Percentiles rank a stretch among this genome's conserved stretches.
These are phyloP conservation scores for Chloroceryle inda DNA, from an alignment of 2,797 vertebrate species.

Conservation along the genomic window DNA sequence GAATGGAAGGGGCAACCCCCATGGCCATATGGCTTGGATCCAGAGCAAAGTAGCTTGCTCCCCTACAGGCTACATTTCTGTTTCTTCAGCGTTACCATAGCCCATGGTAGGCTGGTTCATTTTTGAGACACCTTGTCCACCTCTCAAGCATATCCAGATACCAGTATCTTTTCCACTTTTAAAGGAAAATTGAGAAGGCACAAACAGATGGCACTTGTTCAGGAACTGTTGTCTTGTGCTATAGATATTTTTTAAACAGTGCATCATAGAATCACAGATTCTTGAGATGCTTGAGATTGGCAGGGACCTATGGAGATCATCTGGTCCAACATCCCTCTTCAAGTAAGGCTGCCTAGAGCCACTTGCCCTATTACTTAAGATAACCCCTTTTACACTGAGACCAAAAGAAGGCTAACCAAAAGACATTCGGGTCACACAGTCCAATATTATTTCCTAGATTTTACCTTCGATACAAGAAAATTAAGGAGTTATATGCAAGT, in stretches of 20 bases:
- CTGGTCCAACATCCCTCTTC: rapidly evolving
- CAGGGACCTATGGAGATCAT: neutral
- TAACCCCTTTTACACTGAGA: neutral
- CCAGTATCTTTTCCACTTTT: neutral
- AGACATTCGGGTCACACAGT: neutral
- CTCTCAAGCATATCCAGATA: neutral
- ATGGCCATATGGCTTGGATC: neutral
- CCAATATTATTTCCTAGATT: neutral
- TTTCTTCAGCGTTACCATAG: neutral
- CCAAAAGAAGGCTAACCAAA: neutral
- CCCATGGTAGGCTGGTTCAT: neutral
- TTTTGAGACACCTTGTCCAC: neutral
- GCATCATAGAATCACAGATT: neutral
- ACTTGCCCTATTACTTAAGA: neutral
- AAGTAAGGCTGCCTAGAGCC: neutral
- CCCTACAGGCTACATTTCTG: neutral
- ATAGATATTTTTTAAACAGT: neutral
- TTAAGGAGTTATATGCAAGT: neutral
- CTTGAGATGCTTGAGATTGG: neutral
- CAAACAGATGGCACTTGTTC: neutral
- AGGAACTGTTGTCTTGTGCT: neutral
- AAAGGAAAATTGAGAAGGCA: neutral
- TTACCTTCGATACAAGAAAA: neutral
- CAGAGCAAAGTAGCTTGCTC: neutral
- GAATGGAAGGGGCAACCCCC: neutral